phyloP scores from a whole-genome alignment of 1,140 invertebrate species.

The Ptiloglossa arizonensis region DNA sequence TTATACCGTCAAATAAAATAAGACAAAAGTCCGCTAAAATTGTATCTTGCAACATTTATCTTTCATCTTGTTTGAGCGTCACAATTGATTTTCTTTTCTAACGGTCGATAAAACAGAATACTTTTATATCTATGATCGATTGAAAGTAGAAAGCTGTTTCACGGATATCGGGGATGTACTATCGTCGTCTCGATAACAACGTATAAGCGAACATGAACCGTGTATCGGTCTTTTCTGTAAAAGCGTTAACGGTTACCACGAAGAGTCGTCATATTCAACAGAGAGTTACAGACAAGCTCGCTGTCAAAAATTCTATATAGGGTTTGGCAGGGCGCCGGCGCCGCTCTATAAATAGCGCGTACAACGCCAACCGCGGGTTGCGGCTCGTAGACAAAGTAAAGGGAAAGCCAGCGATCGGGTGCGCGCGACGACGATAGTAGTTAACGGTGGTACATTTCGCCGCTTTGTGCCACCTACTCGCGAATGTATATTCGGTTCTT shows the following conservation, averaged over 20 bases:
- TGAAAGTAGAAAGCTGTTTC: not conserved
- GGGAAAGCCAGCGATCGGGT: constrained; percentile 37
- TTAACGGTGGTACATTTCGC: constrained; percentile 32
- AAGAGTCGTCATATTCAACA: not conserved
- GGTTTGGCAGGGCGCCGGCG: constrained; percentile 72
- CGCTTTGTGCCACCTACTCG: constrained; percentile 14
- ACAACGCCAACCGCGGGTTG: constrained; percentile 51
- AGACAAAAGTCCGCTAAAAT: no score
- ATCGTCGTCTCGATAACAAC: not conserved
- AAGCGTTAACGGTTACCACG: no score
- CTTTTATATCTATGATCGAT: not conserved
- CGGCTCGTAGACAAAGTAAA: constrained; percentile 48
- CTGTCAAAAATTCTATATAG: constrained; percentile 63
- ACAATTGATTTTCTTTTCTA: not conserved
- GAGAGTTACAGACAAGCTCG: not conserved
- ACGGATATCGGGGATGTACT: no score
- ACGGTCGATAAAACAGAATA: not conserved
- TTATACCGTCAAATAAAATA: no score
- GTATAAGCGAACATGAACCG: not conserved
- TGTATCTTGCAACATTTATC: no score
- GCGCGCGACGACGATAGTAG: constrained; percentile 21
- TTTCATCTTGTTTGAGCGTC: no score
- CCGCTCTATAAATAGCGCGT: constrained; percentile 71
- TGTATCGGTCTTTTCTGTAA: not conserved
- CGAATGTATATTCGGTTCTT: not conserved